Evolutionary conservation across 2,113 vertebrate genomes (phyloP), one percentile per base, ranked within the genome.

Genomic region (Cyprinodon brontotheroides): DNA sequence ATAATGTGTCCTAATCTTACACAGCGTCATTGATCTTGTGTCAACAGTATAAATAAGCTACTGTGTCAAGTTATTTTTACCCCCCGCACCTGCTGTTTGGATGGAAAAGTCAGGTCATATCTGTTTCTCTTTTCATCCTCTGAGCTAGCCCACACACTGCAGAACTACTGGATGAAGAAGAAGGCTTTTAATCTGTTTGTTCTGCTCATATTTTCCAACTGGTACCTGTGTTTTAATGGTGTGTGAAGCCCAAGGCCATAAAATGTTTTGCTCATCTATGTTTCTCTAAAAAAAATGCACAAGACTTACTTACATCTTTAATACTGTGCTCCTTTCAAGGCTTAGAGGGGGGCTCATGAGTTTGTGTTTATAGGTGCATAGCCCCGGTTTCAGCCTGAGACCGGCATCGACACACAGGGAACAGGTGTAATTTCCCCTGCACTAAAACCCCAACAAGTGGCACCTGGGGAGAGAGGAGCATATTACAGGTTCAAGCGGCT

Each of bases 401-500:
- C 64, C 8, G 1, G 38, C 68, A 9, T n/a, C 76, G 74, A 81
- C 79, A 76, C 73, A 72, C 61, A 15, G 76, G 85, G 86, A 79
- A 84, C 89, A 83, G 79, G 81, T 89, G 90, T 91, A 90, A 93
- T 93, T 94, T 94, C 89, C 84, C 78, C 89, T 76, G 84, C 89
- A 92, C 89, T 93, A 92, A 93, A 94, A 92, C 89, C 93, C 89
- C 89, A 96, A 91, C 89, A 90, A 92, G 92, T 92, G 89, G 91
- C 86, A 91, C 85, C 92, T 81, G 74, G 94, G 94, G 93, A 95
- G 87, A 88, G 91, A 89, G 90, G 77, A 94, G 89, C 90, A 95
- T 95, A 96, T 96, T 95, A 95, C 92, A 94, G 94, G 94, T 96
- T 96, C 94, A 96, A 94, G 93, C 92, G 89, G 48, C 94, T 94